phyloP scores from a whole-genome alignment of 2,888 invertebrate species.

The Sinelater perroti region DNA sequence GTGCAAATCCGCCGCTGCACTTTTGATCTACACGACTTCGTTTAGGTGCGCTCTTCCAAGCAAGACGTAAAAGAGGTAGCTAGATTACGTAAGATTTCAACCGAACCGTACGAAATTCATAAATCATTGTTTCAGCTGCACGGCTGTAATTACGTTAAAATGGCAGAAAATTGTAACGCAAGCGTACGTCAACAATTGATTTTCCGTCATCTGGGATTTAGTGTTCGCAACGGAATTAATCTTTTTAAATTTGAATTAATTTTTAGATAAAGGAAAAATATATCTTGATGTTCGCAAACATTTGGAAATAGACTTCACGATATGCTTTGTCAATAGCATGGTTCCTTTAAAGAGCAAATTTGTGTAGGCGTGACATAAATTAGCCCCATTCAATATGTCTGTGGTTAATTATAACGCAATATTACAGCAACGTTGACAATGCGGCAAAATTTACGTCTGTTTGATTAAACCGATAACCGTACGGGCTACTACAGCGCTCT shows the following conservation, averaged over 20 bases:
- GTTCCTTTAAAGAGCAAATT: too few relatives aligned
- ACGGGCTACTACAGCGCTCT: too few relatives aligned
- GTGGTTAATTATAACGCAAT: too few relatives aligned
- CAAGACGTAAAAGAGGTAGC: slow-evolving; percentile 11
- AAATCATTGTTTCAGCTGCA: slow-evolving; percentile 25
- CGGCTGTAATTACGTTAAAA: slow-evolving; percentile 26
- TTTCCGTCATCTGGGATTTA: not conserved
- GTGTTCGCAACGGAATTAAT: not conserved
- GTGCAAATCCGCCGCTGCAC: not conserved
- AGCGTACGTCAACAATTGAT: slow-evolving; percentile 10
- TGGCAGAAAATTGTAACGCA: slow-evolving; percentile 26
- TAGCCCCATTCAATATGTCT: too few relatives aligned
- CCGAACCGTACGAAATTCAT: slow-evolving; percentile 1
- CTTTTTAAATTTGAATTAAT: not conserved
- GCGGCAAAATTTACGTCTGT: too few relatives aligned
- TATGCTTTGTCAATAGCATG: too few relatives aligned
- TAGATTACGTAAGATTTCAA: slow-evolving; percentile 23
- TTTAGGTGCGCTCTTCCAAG: not conserved
- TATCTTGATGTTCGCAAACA: not conserved
- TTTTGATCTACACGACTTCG: slow-evolving; percentile 11
- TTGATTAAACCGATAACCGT: too few relatives aligned
- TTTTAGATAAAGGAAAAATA: too few relatives aligned
- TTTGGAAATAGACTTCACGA: too few relatives aligned
- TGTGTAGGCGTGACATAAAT: too few relatives aligned
- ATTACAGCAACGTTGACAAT: too few relatives aligned